Evolutionary conservation across 1,140 invertebrate genomes (phyloP).

Genomic region (Apis dorsata): DNA sequence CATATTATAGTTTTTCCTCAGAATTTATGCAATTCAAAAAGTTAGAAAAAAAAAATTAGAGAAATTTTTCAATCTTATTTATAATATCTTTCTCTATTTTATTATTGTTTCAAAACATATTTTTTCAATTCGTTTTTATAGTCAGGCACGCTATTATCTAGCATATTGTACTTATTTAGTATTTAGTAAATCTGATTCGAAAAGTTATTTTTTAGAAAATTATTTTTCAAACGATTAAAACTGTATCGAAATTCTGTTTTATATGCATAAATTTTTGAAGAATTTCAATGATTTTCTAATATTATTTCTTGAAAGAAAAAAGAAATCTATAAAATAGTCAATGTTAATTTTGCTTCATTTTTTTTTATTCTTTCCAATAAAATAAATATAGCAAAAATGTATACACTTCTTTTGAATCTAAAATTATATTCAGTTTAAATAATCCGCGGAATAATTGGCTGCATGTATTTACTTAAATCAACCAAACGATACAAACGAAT

Average conservation of each 20-base stretch:
- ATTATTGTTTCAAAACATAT: neutral
- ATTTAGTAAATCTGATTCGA: no score
- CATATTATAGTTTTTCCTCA: neutral
- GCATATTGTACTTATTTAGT: neutral
- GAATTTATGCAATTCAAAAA: neutral
- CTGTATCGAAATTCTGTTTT: no score
- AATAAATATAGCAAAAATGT: neutral
- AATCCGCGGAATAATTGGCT: neutral
- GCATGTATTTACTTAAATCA: neutral
- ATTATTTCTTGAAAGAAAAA: neutral
- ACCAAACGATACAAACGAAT: conserved; percentile 3
- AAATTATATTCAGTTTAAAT: neutral
- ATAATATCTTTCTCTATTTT: neutral
- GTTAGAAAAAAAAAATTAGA: conserved; percentile 5
- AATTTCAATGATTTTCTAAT: neutral
- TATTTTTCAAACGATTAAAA: no score
- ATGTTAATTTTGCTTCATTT: rapidly evolving
- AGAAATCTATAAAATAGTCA: neutral
- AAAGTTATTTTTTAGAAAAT: neutral
- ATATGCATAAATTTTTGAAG: no score
- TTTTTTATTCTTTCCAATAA: neutral
- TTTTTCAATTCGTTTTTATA: neutral
- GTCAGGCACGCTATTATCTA: neutral
- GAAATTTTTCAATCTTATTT: neutral
- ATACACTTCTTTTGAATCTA: neutral